Percentiles rank a stretch among this genome's conserved stretches.
These are phyloP conservation scores for Cephalotes varians DNA, from an alignment of 2,888 invertebrate genomes.

Conservation along the genomic window DNA sequence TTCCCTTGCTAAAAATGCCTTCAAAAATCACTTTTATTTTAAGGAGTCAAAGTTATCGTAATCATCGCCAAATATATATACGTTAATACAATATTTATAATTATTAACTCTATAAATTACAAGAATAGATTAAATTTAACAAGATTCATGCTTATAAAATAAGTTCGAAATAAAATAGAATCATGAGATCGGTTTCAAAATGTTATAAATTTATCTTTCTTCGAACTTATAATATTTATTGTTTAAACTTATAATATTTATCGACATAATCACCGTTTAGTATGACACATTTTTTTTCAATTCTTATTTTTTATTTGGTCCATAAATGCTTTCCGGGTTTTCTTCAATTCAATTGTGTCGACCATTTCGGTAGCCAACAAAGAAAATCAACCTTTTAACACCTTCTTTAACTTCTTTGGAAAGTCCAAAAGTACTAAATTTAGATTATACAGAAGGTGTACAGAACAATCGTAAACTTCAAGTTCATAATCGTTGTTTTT, in stretches of 20 bases:
- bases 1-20: no score
- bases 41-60: no score
- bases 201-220: background rate
- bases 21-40: no score
- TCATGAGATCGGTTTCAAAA: background rate
- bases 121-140: background rate
- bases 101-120: background rate
- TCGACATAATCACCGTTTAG: background rate
- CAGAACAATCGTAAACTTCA: background rate
- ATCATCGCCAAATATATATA: no score
- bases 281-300: background rate
- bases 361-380: background rate
- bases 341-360: background rate
- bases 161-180: background rate
- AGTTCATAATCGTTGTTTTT: background rate
- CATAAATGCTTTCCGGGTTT: background rate
- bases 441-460: background rate
- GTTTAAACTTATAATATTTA: background rate
- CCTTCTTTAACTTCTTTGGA: background rate
- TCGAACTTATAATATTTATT: background rate
- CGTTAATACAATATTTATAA: background rate
- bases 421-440: background rate
- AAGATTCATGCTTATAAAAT: background rate
- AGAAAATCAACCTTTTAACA: background rate
- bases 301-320: background rate